phyloP scores from a whole-genome alignment of 1,140 invertebrate species.

The Drosophila nigromelanica region DNA sequence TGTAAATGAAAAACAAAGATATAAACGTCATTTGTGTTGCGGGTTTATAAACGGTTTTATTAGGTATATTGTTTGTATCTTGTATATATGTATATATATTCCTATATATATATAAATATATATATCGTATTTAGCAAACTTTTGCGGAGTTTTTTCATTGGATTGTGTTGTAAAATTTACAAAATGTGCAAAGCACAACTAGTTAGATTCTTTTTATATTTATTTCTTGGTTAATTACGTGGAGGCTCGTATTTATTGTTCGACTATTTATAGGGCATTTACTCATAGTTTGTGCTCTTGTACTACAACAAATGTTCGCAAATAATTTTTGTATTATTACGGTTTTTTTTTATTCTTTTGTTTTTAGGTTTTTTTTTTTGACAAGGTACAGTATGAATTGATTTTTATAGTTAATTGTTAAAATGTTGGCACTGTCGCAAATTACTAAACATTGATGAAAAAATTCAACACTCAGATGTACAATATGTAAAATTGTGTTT shows the following conservation, averaged over 20 bases:
- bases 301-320: conserved; percentile 36
- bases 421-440: conserved; percentile 68
- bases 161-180: conserved; percentile 78
- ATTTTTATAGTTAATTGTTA: conserved; percentile 44
- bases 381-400: conserved; percentile 68
- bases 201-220: conserved; percentile 51
- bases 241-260: conserved; percentile 57
- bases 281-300: conserved; percentile 38
- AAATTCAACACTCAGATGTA: conserved; percentile 76
- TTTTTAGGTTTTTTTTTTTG: conserved; percentile 44
- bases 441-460: conserved; percentile 75
- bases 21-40: conserved; percentile 20
- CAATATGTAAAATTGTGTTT: conserved; percentile 68
- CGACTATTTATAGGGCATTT: conserved; percentile 49
- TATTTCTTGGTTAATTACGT: conserved; percentile 45
- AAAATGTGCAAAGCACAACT: conserved; percentile 82
- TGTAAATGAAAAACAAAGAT: not conserved
- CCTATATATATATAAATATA: conserved; percentile 31
- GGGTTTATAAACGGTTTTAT: conserved; percentile 79
- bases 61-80: conserved; percentile 64
- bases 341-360: not conserved
- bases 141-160: conserved; percentile 46
- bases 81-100: conserved; percentile 46
- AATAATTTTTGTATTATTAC: not conserved
- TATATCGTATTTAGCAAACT: conserved; percentile 59